Evolutionary conservation across 2,113 vertebrate genomes (phyloP).

Genomic region (Athene cunicularia): DNA sequence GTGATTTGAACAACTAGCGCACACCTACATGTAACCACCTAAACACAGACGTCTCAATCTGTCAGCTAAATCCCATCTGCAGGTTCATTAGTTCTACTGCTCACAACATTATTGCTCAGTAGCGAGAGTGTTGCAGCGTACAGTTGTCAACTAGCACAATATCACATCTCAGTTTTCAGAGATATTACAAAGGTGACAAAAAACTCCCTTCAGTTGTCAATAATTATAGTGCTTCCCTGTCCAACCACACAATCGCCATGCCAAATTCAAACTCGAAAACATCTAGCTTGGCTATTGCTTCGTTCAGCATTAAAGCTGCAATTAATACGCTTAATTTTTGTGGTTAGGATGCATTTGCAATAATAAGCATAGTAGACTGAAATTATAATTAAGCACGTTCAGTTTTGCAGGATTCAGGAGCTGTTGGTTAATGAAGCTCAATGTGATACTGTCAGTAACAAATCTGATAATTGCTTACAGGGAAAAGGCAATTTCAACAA

Average conservation of each 20-base stretch:
- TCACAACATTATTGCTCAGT: neutral
- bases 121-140: neutral
- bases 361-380: neutral
- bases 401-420: neutral
- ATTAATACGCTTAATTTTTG: neutral
- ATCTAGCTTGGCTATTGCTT: neutral
- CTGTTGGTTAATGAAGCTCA: slow-evolving; percentile 18
- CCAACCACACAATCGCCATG: neutral
- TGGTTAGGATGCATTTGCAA: neutral
- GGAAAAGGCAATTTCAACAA: slow-evolving; percentile 40
- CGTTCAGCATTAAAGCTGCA: neutral
- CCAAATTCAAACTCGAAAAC: neutral
- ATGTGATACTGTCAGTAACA: neutral
- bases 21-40: neutral
- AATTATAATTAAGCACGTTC: neutral
- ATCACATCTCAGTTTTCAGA: neutral
- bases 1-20: neutral
- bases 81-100: neutral
- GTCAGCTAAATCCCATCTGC: neutral
- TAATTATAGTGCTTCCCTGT: neutral
- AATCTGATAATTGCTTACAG: slow-evolving; percentile 27
- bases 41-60: neutral
- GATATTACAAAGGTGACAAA: neutral
- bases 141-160: neutral
- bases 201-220: neutral